Evolutionary conservation across 2,113 vertebrate genomes (phyloP).

Genomic region (Isichthys henryi): DNA sequence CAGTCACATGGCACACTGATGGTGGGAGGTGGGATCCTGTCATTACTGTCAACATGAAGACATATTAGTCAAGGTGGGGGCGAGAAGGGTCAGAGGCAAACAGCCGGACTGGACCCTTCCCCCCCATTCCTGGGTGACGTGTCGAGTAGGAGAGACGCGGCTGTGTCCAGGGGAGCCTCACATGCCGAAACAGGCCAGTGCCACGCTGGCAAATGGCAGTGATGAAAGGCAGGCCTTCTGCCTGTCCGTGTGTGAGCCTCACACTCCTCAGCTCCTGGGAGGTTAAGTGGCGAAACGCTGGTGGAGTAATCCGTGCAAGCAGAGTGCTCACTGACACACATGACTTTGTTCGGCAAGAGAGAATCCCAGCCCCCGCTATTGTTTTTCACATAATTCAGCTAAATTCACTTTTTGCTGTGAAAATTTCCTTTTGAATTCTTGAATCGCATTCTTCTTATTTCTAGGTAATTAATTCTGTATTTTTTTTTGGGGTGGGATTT

Average conservation of each 20-base stretch:
- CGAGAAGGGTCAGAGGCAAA: not conserved
- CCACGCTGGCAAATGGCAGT: not conserved
- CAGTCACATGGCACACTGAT: not conserved
- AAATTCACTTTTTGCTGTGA: not conserved
- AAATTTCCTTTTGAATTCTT: not conserved
- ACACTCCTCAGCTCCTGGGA: not conserved
- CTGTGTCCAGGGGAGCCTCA: not conserved
- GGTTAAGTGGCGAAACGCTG: not conserved
- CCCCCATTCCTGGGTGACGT: not conserved
- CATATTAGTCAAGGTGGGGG: not conserved
- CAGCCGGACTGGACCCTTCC: not conserved
- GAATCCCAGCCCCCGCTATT: not conserved
- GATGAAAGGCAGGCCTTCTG: not conserved
- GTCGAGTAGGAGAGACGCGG: not conserved
- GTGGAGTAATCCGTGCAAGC: not conserved
- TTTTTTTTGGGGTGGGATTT: not conserved
- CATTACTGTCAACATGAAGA: not conserved
- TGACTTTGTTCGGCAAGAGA: not conserved
- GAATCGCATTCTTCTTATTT: not conserved
- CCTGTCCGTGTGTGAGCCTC: not conserved
- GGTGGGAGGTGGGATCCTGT: not conserved
- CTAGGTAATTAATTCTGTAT: not conserved
- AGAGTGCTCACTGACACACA: not conserved
- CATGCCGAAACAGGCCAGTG: not conserved
- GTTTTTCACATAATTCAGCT: not conserved